Percentiles rank a stretch among this genome's conserved stretches.
Evolutionary conservation across 2,797 vertebrate genomes (phyloP).

Genomic region (Phalanger gymnotis): DNA sequence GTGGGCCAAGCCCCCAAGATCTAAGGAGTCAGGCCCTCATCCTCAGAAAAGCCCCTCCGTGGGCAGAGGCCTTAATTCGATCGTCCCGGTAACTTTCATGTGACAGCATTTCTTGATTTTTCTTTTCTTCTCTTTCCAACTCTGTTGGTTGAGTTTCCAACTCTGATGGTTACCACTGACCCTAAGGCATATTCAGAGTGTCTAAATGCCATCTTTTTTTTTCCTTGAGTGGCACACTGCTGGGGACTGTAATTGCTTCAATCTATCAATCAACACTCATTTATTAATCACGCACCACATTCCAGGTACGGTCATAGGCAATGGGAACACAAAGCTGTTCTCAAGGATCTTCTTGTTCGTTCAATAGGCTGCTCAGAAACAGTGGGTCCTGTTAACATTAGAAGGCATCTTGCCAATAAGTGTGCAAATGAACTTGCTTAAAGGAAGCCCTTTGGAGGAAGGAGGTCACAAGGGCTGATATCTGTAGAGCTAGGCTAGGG

Average conservation of each 20-base stretch:
- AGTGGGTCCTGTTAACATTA: conserved; percentile 32
- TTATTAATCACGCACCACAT: not conserved
- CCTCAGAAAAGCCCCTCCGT: conserved; percentile 69
- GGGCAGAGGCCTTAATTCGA: conserved; percentile 67
- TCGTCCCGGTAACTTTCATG: conserved; percentile 58
- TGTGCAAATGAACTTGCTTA: conserved; percentile 46
- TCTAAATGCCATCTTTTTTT: conserved; percentile 68
- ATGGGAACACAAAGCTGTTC: not conserved
- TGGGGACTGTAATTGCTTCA: conserved; percentile 58
- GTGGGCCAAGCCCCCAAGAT: conserved; percentile 78
- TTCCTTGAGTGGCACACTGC: conserved; percentile 64
- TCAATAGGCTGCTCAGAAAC: conserved; percentile 29
- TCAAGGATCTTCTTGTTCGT: not conserved
- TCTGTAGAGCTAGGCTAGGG: not conserved
- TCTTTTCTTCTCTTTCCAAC: conserved; percentile 36
- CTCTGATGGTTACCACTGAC: conserved; percentile 49
- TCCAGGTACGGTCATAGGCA: not conserved
- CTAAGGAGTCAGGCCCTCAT: conserved; percentile 53
- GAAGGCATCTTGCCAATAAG: conserved; percentile 44
- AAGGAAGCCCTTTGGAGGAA: not conserved
- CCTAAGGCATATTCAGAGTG: conserved; percentile 51
- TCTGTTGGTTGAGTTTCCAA: conserved; percentile 22
- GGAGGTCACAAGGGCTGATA: not conserved
- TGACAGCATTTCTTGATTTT: conserved; percentile 27
- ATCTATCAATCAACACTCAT: not conserved